These are phyloP conservation scores for Apistogramma diplotaenia DNA, from an alignment of 2,113 vertebrate genomes.

Conservation along the genomic window DNA sequence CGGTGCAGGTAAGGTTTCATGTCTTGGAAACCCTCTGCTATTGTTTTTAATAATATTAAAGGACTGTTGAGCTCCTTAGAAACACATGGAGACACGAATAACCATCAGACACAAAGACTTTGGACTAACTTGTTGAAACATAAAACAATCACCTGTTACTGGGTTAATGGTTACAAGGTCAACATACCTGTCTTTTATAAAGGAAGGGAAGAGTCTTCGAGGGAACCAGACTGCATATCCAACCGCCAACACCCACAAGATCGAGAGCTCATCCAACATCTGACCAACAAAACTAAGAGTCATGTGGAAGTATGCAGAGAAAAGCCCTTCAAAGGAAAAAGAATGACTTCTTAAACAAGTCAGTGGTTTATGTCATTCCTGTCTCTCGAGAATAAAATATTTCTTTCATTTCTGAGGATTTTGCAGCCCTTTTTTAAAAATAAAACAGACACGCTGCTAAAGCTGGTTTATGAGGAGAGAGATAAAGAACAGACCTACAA, in stretches of 20 bases:
- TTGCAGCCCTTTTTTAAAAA: neutral
- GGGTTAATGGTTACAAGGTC: neutral
- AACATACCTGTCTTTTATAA: constrained; percentile 84
- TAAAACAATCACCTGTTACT: neutral
- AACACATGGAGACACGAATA: neutral
- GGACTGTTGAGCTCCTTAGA: neutral
- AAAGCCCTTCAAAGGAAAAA: constrained; percentile 76
- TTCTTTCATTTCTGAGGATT: neutral
- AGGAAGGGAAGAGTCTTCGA: constrained; percentile 80
- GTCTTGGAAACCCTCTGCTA: constrained; percentile 9
- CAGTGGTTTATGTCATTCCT: neutral
- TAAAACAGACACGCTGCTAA: neutral
- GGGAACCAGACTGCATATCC: constrained; percentile 90
- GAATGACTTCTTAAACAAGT: accelerated
- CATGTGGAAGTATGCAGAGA: constrained; percentile 94
- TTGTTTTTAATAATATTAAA: neutral
- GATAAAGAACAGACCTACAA: constrained; percentile 78
- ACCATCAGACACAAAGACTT: neutral
- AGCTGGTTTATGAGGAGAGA: neutral
- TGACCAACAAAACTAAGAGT: constrained; percentile 94
- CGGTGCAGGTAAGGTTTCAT: constrained; percentile 35
- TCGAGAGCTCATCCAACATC: constrained; percentile 92
- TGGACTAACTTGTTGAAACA: neutral
- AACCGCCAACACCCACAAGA: constrained; percentile 87
- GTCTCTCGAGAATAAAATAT: neutral